Percentiles rank a stretch among this genome's conserved stretches.
These are phyloP conservation scores for Antidorcas marsupialis DNA, from an alignment of 2,113 vertebrate genomes.

Conservation along the genomic window DNA sequence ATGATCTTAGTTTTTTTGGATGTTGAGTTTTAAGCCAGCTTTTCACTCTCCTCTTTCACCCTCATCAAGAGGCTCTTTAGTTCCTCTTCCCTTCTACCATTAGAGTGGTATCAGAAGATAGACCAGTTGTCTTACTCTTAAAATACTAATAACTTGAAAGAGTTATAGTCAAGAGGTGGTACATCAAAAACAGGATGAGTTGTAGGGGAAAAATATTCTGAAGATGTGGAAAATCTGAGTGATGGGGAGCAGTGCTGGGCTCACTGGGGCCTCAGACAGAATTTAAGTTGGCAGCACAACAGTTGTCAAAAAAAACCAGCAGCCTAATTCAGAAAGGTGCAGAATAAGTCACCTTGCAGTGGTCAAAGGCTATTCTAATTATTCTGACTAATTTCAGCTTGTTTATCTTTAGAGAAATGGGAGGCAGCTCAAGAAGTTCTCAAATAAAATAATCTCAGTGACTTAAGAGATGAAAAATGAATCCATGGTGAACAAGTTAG, in stretches of 20 bases:
- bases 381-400: constrained; percentile 57
- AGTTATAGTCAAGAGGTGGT: background rate
- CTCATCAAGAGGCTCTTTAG: background rate
- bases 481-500: background rate
- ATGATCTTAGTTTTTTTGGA: background rate
- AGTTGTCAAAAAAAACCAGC: constrained; percentile 12
- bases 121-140: background rate
- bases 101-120: background rate
- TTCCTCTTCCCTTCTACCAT: background rate
- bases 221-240: constrained; percentile 46
- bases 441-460: background rate
- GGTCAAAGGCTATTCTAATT: background rate
- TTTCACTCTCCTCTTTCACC: background rate
- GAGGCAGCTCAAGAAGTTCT: background rate
- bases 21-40: background rate
- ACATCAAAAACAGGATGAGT: background rate
- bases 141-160: background rate
- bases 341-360: constrained; percentile 24
- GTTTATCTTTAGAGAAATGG: constrained; percentile 34
- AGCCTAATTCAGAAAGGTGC: constrained; percentile 46
- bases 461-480: background rate
- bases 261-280: background rate
- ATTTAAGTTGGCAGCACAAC: background rate
- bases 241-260: background rate
- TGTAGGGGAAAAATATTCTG: background rate